phyloP scores from a whole-genome alignment of 2,888 invertebrate species.

The Hyalella azteca region DNA sequence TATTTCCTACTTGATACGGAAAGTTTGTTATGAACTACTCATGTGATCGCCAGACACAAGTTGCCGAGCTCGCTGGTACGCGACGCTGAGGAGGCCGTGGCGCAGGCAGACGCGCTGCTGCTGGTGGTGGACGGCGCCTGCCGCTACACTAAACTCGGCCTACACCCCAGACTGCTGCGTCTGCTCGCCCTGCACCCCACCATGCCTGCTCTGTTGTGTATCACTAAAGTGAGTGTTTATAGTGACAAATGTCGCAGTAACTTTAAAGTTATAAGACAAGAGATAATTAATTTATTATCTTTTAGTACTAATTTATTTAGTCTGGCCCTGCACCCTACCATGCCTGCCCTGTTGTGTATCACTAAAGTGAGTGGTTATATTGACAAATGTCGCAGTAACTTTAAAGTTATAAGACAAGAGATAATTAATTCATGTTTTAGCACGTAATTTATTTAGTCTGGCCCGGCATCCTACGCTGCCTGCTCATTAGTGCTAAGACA shows the following conservation, averaged over 20 bases:
- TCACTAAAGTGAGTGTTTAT: constrained; percentile 79
- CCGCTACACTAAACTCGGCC: constrained; percentile 70
- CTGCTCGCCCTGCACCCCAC: constrained; percentile 71
- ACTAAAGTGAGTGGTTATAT: constrained; percentile 84
- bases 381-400: too few relatives aligned
- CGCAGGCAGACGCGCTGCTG: constrained; percentile 79
- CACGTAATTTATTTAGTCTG: too few relatives aligned
- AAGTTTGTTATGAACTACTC: too few relatives aligned
- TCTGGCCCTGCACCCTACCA: constrained; percentile 70
- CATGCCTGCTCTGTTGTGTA: constrained; percentile 73
- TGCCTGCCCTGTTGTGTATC: constrained; percentile 74
- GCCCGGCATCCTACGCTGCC: too few relatives aligned
- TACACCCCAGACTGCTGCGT: constrained; percentile 75
- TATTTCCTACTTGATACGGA: too few relatives aligned
- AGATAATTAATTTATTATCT: too few relatives aligned
- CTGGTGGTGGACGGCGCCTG: constrained; percentile 86
- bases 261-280: too few relatives aligned
- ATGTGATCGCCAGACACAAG: constrained; percentile 68
- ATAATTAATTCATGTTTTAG: too few relatives aligned
- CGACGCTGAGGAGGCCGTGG: constrained; percentile 70
- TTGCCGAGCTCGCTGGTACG: constrained; percentile 69
- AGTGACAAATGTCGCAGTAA: too few relatives aligned
- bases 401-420: too few relatives aligned
- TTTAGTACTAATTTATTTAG: not conserved
- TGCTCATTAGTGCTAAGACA: too few relatives aligned